Evolutionary conservation across 2,113 vertebrate species (phyloP).

Genomic region (Naja naja): DNA sequence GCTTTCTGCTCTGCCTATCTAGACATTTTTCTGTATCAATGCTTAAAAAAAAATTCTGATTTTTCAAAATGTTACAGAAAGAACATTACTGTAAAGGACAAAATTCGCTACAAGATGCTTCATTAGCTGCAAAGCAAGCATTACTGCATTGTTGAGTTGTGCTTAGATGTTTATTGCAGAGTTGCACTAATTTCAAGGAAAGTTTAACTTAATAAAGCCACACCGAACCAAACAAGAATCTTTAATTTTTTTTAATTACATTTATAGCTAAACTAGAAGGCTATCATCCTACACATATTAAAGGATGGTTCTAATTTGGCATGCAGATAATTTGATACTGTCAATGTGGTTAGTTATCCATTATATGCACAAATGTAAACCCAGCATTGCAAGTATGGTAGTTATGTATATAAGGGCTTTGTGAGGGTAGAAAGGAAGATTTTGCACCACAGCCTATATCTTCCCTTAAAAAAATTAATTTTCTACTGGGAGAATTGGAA

Average conservation of each 20-base stretch:
- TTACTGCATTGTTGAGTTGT: slow-evolving; percentile 62
- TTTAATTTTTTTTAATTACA: no score
- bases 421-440: not conserved
- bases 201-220: slow-evolving; percentile 12
- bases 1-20: slow-evolving; percentile 2
- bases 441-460: not conserved
- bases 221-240: not conserved
- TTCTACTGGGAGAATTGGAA: not conserved
- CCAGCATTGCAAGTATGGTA: not conserved
- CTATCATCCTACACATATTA: slow-evolving; percentile 16
- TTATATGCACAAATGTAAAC: not conserved
- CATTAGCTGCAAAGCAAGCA: slow-evolving; percentile 63
- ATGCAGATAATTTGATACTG: not conserved
- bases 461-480: not conserved
- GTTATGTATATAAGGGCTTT: not conserved
- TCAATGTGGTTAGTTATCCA: not conserved
- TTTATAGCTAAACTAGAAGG: slow-evolving; percentile 18
- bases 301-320: slow-evolving; percentile 1
- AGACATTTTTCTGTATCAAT: not conserved
- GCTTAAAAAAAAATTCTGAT: slow-evolving; percentile 14
- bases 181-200: slow-evolving; percentile 28
- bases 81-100: slow-evolving; percentile 38
- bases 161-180: slow-evolving; percentile 50
- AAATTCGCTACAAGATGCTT: slow-evolving; percentile 51
- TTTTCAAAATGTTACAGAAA: slow-evolving; percentile 37